Base-by-base conservation (phyloP, 2,113 vertebrate species). In the Puffinus mauretanicus region DNA sequence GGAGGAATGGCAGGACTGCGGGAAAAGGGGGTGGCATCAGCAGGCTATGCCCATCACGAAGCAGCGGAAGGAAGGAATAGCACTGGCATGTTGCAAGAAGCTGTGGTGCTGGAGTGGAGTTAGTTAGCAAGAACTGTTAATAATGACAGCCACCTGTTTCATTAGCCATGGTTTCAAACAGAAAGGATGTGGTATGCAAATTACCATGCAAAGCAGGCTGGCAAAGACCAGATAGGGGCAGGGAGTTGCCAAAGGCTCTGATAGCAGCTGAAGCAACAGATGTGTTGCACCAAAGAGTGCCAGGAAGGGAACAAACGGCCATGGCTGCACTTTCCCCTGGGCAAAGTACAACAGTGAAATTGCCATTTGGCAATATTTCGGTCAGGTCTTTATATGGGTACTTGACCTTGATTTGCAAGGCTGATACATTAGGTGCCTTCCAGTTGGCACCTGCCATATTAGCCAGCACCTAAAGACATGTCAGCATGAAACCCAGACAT, bases 221-320 rank as follows among this genome's bases (percentile, higher is more conserved):
- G 95, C 93, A 86, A 87, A 69, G 86, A 82, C 90, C 93, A 94
- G 69, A 80, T 19, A 92, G 69, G 67, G 52, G 42, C 64, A 51
- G 46, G 29, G 86, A 79, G 21, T 81, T 96, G 96, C 91, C 96
- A 96, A 95, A 95, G 78, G 65, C 93, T 96, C 67, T 79, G 64
- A 82, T 20, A 96, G 88, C 97, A 96, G 95, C 96, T 96, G 95
- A 95, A 97, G 73, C 76, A 96, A 96, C 96, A 97, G 96, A 97
- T 98, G 97, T 88, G 69, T 81, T 95, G 83, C 86, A 93, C 95
- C 94, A 96, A 93, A 92, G 88, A 88, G 75, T 66, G 93, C 96
- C 93, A 97, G 81, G 86, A 88, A 71, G 34, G 58, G 76, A 92
- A 83, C 26, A 93, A 96, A 93, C 11, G 30, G 54, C 66, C 64